A percentile compares a stretch with the other conserved stretches of the same genome.
Conservation (phyloP, 2,888 invertebrate species). For the Volucella inflata region DNA sequence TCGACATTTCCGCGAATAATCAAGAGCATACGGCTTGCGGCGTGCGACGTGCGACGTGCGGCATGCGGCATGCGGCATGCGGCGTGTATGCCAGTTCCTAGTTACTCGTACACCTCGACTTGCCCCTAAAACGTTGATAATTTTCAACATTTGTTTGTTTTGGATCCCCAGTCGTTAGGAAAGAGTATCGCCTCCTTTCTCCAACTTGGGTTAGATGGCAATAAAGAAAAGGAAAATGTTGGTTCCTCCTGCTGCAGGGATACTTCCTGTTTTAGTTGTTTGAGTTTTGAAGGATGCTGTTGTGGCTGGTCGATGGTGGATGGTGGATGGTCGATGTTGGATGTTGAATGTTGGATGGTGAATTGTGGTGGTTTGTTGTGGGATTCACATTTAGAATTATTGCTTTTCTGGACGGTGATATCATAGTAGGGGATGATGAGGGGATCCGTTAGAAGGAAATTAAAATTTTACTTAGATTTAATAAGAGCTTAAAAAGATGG, state of each 20-base stretch:
- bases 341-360: slow-evolving; percentile 8
- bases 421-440: background rate
- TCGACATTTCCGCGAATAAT: slow-evolving; percentile 73
- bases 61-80: slow-evolving; percentile 72
- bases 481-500: slow-evolving; percentile 68
- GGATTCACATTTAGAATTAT: slow-evolving; percentile 59
- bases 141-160: slow-evolving; percentile 73
- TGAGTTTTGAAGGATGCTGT: slow-evolving; percentile 51
- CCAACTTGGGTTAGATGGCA: background rate
- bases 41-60: no score
- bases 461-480: slow-evolving; percentile 75
- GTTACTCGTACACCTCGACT: background rate
- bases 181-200: background rate
- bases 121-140: slow-evolving; percentile 72
- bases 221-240: background rate
- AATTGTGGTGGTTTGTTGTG: slow-evolving; percentile 35
- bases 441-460: slow-evolving; percentile 62
- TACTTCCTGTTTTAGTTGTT: slow-evolving; percentile 58
- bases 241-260: slow-evolving; percentile 44
- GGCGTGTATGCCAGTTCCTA: background rate
- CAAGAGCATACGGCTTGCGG: slow-evolving; percentile 70
- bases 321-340: background rate
- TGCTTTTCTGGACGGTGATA: slow-evolving; percentile 35
- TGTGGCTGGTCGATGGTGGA: background rate
- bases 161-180: slow-evolving; percentile 14